Conservation (phyloP, 2,113 vertebrate genomes). For the Tautogolabrus adspersus region DNA sequence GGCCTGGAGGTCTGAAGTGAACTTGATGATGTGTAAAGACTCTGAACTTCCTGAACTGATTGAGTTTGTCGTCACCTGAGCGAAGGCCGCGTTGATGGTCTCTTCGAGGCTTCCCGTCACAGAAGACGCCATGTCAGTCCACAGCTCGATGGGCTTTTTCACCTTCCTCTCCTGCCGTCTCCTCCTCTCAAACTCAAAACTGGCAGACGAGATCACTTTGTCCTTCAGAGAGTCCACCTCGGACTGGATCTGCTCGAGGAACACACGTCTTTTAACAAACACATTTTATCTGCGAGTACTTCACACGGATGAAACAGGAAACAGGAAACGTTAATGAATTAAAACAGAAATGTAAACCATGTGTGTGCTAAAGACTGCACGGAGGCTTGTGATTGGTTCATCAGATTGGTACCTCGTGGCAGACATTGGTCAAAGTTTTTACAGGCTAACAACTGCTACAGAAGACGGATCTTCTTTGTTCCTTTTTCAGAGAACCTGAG, state of each 20-base stretch:
- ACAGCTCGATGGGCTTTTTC: conserved; percentile 73
- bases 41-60: no score
- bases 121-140: conserved; percentile 67
- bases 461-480: no score
- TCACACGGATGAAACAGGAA: not conserved
- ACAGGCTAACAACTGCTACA: no score
- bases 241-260: conserved; percentile 59
- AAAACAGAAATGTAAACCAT: no score
- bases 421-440: no score
- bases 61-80: conserved; percentile 58
- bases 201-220: conserved; percentile 43
- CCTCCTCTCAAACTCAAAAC: conserved; percentile 27
- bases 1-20: no score
- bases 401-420: no score
- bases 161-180: conserved; percentile 36
- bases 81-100: conserved; percentile 71
- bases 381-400: no score
- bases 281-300: no score
- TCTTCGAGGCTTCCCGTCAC: conserved; percentile 64
- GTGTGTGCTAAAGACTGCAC: no score
- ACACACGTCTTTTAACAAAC: not conserved
- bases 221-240: conserved; percentile 69
- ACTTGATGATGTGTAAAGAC: no score
- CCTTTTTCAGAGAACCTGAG: no score
- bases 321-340: not conserved